Conservation (phyloP, 2,113 vertebrate genomes). For the Clinocottus analis region DNA sequence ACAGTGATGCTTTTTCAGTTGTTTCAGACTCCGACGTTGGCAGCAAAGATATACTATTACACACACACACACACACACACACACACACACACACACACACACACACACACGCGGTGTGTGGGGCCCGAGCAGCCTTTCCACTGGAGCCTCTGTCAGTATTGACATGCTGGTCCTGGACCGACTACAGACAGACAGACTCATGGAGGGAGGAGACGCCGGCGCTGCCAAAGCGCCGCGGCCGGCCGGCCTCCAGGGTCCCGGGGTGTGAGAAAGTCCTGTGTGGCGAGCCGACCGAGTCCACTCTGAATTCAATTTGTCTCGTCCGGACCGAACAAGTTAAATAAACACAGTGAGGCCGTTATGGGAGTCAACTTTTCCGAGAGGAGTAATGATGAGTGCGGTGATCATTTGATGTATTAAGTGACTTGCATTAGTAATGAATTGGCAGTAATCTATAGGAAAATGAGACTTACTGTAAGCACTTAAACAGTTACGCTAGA, state of each 20-base stretch:
- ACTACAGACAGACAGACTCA: constrained; percentile 73
- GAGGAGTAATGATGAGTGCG: background rate
- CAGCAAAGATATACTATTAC: constrained; percentile 9
- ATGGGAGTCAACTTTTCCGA: background rate
- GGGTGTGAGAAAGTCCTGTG: constrained; percentile 78
- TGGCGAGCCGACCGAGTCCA: constrained; percentile 39
- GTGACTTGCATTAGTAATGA: background rate
- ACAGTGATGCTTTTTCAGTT: background rate
- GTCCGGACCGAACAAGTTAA: constrained; percentile 19
- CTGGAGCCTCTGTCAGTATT: constrained; percentile 63
- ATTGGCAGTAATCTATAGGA: background rate
- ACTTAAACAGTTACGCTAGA: background rate
- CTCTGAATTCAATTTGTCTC: constrained; percentile 16
- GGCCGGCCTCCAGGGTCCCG: constrained; percentile 65
- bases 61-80: constrained; percentile 17
- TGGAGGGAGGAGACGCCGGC: constrained; percentile 58
- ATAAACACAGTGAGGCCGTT: constrained; percentile 24
- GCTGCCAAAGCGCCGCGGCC: constrained; percentile 73
- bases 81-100: background rate
- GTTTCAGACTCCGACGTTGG: background rate
- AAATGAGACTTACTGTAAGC: constrained; percentile 3
- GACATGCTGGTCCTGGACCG: constrained; percentile 74
- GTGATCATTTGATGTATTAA: constrained; percentile 27
- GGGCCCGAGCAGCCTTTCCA: constrained; percentile 17
- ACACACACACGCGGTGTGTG: constrained; percentile 14